Conservation (phyloP, 2,888 invertebrate genomes). For the Dyspetes luteomarginatus region DNA sequence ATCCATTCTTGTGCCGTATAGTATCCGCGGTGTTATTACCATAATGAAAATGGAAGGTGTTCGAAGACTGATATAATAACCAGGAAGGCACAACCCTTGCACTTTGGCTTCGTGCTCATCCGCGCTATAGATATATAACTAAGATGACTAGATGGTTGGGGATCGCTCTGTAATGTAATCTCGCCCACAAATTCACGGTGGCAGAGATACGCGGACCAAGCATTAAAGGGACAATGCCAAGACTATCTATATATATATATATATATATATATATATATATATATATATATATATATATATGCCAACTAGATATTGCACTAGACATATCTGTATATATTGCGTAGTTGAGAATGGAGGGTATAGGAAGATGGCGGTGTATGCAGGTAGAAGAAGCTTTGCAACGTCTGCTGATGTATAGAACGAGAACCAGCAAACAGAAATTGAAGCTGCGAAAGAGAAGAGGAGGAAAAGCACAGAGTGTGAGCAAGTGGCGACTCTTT, state of each 20-base stretch:
- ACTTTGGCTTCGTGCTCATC: conserved; percentile 25
- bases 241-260: background rate
- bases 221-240: conserved; percentile 49
- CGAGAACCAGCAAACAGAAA: conserved; percentile 30
- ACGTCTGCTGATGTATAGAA: conserved; percentile 21
- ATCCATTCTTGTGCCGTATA: background rate
- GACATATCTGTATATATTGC: too few relatives aligned
- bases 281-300: background rate
- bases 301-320: too few relatives aligned
- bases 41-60: conserved; percentile 32
- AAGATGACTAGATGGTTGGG: conserved; percentile 35
- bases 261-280: background rate
- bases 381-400: conserved; percentile 6
- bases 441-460: conserved; percentile 36
- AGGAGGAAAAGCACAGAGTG: conserved; percentile 5
- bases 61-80: conserved; percentile 22
- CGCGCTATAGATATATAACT: background rate
- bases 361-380: conserved; percentile 29
- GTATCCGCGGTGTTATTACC: conserved; percentile 5
- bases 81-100: conserved; percentile 28
- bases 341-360: conserved; percentile 9
- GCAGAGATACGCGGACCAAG: conserved; percentile 45
- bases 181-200: conserved; percentile 23
- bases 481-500: conserved; percentile 35
- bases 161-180: conserved; percentile 44